Conservation (phyloP, 1,140 invertebrate genomes). For the Rhagoletis zephyria region DNA sequence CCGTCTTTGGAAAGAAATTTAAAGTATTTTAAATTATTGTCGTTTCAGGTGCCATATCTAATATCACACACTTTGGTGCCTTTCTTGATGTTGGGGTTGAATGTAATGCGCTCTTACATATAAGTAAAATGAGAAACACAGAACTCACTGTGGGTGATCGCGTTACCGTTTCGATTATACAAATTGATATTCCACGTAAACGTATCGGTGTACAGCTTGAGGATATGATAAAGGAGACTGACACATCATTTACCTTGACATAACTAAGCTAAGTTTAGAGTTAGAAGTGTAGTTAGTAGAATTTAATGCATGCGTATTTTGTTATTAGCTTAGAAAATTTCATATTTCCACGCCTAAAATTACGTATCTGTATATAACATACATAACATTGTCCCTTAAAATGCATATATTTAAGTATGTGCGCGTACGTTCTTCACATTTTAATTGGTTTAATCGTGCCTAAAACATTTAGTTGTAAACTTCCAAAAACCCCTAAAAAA, state of each 20-base stretch:
- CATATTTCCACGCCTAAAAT: no score
- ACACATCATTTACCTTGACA: conserved; percentile 64
- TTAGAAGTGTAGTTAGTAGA: background rate
- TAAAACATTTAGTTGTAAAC: no score
- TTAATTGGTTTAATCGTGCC: no score
- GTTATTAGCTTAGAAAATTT: no score
- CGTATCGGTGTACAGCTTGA: conserved; percentile 75
- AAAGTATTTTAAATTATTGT: background rate
- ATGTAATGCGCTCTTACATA: conserved; percentile 83
- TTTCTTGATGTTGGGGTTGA: conserved; percentile 92
- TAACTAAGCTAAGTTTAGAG: conserved; percentile 11
- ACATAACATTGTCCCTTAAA: no score
- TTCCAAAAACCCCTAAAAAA: no score
- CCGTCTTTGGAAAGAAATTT: background rate
- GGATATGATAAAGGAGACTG: conserved; percentile 64
- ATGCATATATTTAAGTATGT: no score
- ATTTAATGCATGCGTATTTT: no score
- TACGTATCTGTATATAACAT: no score
- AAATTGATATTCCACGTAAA: conserved; percentile 75
- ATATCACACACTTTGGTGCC: conserved; percentile 90
- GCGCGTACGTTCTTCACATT: no score
- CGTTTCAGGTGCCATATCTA: conserved; percentile 79
- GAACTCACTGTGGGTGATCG: conserved; percentile 81
- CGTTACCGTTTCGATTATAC: conserved; percentile 78
- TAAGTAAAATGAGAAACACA: conserved; percentile 77